Evolutionary conservation across 2,113 vertebrate genomes (phyloP).

Genomic region (Tonatia bakeri): DNA sequence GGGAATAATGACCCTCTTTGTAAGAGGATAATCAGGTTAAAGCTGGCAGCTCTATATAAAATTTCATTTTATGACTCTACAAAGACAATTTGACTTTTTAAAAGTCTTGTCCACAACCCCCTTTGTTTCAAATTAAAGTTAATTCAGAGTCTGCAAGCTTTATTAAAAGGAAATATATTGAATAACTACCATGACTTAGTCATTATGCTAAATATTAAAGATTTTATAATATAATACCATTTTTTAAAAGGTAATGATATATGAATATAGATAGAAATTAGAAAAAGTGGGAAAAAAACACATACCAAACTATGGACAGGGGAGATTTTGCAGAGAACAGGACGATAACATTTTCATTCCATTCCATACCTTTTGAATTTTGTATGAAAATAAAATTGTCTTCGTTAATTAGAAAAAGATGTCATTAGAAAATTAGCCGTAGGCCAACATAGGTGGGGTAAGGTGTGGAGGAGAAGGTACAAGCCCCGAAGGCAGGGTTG

Average conservation of each 20-base stretch:
- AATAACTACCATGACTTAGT: background rate
- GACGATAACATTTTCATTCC: background rate
- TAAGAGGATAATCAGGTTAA: conserved; percentile 9
- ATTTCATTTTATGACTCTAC: background rate
- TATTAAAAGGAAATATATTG: background rate
- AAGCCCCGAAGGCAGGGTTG: accelerated
- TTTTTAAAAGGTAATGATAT: background rate
- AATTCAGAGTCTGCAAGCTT: background rate
- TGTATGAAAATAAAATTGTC: background rate
- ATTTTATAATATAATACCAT: background rate
- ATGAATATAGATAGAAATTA: background rate
- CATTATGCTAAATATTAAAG: background rate
- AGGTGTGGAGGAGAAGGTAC: background rate
- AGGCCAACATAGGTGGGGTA: background rate
- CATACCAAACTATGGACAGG: background rate
- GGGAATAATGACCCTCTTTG: background rate
- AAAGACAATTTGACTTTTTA: background rate
- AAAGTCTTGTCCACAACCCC: background rate
- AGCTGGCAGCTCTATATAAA: background rate
- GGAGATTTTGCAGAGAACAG: background rate
- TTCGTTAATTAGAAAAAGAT: background rate
- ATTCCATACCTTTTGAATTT: background rate
- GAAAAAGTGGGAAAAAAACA: background rate
- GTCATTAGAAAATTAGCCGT: background rate
- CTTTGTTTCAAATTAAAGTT: background rate